Conservation (phyloP, 2,113 vertebrate genomes). For the Heterotilapia buettikoferi region DNA sequence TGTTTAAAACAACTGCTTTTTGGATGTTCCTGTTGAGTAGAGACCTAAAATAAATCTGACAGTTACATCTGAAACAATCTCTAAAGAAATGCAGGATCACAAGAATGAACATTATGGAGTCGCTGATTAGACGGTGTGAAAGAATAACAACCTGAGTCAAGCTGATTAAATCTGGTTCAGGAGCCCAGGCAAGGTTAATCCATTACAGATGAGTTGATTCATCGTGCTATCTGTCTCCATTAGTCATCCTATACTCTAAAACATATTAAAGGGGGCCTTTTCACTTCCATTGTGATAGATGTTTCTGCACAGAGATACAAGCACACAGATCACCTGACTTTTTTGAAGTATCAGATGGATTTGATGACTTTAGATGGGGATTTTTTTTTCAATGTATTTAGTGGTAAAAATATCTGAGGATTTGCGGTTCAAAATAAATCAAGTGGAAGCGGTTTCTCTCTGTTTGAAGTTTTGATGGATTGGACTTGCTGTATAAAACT, state of each 20-base stretch:
- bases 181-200: slow-evolving; percentile 19
- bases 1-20: not conserved
- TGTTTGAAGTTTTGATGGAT: not conserved
- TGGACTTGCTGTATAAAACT: not conserved
- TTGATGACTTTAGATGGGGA: not conserved
- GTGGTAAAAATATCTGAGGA: not conserved
- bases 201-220: slow-evolving; percentile 28
- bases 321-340: not conserved
- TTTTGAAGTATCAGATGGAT: not conserved
- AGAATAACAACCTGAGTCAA: not conserved
- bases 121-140: not conserved
- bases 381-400: not conserved
- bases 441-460: not conserved
- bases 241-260: slow-evolving; percentile 30
- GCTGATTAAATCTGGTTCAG: slow-evolving; percentile 5
- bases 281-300: not conserved
- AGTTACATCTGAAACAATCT: not conserved
- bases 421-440: not conserved
- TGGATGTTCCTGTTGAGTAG: not conserved
- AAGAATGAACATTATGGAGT: not conserved
- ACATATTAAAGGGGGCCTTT: not conserved
- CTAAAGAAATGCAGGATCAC: not conserved
- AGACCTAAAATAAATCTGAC: not conserved
- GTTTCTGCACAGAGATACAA: not conserved
- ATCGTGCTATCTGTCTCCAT: slow-evolving; percentile 16